Percentiles rank a stretch among this genome's conserved stretches.
Conservation (phyloP, 2,888 invertebrate genomes). For the Leucophora obtusa region DNA sequence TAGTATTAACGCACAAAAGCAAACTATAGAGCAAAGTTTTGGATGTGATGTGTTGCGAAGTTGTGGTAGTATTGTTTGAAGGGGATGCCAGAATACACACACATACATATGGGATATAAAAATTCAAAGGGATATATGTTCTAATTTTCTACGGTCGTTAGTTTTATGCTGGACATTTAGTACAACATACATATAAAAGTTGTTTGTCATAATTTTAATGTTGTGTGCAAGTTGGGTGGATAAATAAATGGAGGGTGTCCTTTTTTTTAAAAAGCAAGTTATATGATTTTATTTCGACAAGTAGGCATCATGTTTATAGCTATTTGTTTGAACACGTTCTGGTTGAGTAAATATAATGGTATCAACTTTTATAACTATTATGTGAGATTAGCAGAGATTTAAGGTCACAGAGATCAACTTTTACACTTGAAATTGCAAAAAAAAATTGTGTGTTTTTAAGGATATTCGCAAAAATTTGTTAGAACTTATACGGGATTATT, state of each 20-base stretch:
- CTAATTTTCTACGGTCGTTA: constrained; percentile 53
- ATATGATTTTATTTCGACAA: constrained; percentile 35
- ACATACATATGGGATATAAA: constrained; percentile 23
- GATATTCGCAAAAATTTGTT: background rate
- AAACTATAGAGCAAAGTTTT: background rate
- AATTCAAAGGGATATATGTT: constrained; percentile 49
- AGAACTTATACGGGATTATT: background rate
- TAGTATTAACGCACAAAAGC: background rate
- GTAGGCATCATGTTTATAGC: constrained; percentile 12
- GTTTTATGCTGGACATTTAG: constrained; percentile 51
- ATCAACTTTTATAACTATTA: constrained; percentile 8
- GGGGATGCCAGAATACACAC: background rate
- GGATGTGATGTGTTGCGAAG: background rate
- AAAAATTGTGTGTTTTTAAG: background rate
- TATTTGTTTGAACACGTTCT: constrained; percentile 36
- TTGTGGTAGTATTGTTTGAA: background rate
- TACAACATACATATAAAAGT: background rate
- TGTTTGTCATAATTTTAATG: constrained; percentile 4
- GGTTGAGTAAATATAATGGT: constrained; percentile 37
- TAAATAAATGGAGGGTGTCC: constrained; percentile 30
- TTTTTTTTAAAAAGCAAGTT: constrained; percentile 22
- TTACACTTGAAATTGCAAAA: background rate
- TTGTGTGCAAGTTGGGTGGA: constrained; percentile 14
- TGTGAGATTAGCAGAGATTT: constrained; percentile 18
- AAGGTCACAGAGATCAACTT: constrained; percentile 46